Conservation (phyloP, 2,113 vertebrate species). For the Pavo muticus region DNA sequence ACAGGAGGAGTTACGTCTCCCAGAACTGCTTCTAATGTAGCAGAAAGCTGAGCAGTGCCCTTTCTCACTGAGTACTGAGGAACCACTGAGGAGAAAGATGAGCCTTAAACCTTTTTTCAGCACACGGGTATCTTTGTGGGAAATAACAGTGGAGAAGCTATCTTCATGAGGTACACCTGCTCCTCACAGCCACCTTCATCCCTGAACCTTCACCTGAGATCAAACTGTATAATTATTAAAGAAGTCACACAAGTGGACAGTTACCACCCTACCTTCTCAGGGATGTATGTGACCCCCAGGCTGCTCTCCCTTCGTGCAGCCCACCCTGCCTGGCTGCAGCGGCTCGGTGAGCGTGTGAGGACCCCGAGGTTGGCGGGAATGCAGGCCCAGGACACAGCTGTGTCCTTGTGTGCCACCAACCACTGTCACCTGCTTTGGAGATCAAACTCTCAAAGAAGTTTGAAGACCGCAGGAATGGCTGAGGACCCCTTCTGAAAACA, state of each 20-base stretch:
- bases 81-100: background rate
- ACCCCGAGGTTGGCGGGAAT: accelerated
- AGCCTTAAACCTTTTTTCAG: background rate
- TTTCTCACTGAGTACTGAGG: background rate
- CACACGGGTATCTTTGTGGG: background rate
- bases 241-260: background rate
- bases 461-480: background rate
- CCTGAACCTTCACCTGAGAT: background rate
- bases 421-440: accelerated
- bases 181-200: background rate
- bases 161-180: background rate
- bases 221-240: background rate
- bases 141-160: background rate
- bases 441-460: background rate
- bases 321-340: accelerated
- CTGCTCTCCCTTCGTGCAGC: accelerated
- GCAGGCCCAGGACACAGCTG: accelerated
- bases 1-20: accelerated
- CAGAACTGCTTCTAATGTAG: background rate
- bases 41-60: background rate
- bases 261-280: accelerated
- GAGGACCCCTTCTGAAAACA: background rate
- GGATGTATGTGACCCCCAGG: accelerated
- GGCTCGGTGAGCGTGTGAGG: accelerated
- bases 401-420: accelerated